A percentile compares a stretch with the other conserved stretches of the same genome.
phyloP scores from a whole-genome alignment of 1,140 invertebrate species.

The Hetaerina americana region DNA sequence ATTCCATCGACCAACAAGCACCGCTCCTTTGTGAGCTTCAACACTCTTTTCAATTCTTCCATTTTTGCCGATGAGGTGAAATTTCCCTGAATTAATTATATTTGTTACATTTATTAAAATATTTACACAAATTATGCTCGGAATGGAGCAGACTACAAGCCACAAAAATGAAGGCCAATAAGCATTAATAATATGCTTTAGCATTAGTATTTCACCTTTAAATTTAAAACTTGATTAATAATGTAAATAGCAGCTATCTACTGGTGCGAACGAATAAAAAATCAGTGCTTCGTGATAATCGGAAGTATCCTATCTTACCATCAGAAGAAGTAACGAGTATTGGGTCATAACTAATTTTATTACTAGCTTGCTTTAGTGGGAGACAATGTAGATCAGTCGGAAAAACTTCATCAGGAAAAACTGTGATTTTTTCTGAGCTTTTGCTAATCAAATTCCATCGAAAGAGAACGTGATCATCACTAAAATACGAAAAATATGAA shows the following conservation, averaged over 20 bases:
- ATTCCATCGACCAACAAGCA: constrained; percentile 76
- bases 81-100: constrained; percentile 46
- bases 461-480: constrained; percentile 82
- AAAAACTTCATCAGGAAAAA: constrained; percentile 69
- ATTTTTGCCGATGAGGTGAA: constrained; percentile 74
- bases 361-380: constrained; percentile 38
- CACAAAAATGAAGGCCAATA: no score
- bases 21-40: constrained; percentile 85
- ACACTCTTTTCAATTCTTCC: constrained; percentile 87
- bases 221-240: no score
- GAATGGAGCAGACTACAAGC: no score
- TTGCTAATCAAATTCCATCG: constrained; percentile 74
- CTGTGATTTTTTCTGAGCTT: constrained; percentile 59
- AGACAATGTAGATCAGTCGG: constrained; percentile 82
- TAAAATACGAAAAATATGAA: constrained; percentile 26
- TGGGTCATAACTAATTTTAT: constrained; percentile 65
- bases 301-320: no score
- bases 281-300: no score
- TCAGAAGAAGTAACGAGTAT: constrained; percentile 82
- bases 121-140: no score
- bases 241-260: no score
- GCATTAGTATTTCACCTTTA: no score
- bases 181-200: no score
- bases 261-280: no score
- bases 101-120: constrained; percentile 2